Base-by-base conservation (phyloP, 2,797 vertebrate species). In the Cossypha heuglini region DNA sequence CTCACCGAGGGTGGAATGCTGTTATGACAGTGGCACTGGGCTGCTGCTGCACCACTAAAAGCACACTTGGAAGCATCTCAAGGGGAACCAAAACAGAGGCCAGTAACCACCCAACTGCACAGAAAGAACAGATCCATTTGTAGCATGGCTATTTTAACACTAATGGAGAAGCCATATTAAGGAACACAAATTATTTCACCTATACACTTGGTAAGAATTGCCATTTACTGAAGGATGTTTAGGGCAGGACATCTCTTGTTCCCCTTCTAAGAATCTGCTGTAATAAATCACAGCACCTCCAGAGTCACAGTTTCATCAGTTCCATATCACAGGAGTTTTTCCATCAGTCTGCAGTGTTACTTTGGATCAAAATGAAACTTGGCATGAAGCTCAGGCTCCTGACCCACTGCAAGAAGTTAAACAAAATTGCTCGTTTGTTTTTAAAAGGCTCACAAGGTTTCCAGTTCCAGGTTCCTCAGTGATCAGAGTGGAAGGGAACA, bases 1-100 rank as follows among this genome's bases (percentile, higher is more conserved):
- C 91, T 96, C 92, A 93, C 7, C 0, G 21, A 13, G 57, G 29
- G 7, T 42, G 91, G 96, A 96, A 94, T 96, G 95, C 96, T 96
- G 91, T 96, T 95, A 82, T 90, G 92, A 96, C 96, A 95, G 40
- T 59, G 89, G 40, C 79, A 51, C 58, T 16, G 7, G 29, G 35
- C 68, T 91, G 45, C 22, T 46, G 68, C 46, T 75, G 91, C 68
- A 55, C 61, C 77, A 83, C 82, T 96, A 91, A 96, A 93, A 94
- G 91, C 78, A 77, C 62, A 58, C 17, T 94, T 91, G 94, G 92
- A 96, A 93, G 48, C 66, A 45, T 67, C 95, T 95, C 94, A 75
- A 37, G 21, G 0, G 62, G 58, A 92, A 52, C 66, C 57, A 77
- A 61, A 89, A 63, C 81, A 85, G 63, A 82, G 66, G 78, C 55